A percentile compares a stretch with the other conserved stretches of the same genome.
Evolutionary conservation across 2,113 vertebrate species (phyloP).

Genomic region (Notechis scutatus): DNA sequence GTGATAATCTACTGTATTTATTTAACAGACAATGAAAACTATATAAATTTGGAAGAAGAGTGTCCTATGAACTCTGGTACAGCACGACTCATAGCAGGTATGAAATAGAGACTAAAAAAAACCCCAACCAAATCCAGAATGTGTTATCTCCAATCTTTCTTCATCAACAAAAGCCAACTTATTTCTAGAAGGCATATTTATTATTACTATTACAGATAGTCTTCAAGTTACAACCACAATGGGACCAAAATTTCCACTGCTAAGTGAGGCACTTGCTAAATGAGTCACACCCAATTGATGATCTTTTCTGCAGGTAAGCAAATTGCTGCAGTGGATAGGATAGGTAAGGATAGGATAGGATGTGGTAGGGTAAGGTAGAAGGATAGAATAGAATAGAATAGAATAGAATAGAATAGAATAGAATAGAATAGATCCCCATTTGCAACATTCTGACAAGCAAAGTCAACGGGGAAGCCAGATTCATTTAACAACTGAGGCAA

Average conservation of each 20-base stretch:
- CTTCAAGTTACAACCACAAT: not conserved
- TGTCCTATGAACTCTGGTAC: not conserved
- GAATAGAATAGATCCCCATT: too few relatives aligned
- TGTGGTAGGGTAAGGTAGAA: too few relatives aligned
- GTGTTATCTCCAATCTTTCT: not conserved
- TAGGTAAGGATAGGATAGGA: too few relatives aligned
- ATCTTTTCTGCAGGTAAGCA: not conserved
- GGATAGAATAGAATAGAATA: too few relatives aligned
- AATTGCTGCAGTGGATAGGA: not conserved
- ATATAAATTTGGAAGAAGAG: conserved; percentile 24
- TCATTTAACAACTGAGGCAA: too few relatives aligned
- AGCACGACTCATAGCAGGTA: conserved; percentile 25
- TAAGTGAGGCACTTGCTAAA: not conserved
- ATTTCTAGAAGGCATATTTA: not conserved
- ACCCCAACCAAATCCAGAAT: not conserved
- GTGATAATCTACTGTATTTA: conserved; percentile 8
- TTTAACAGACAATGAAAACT: conserved; percentile 8
- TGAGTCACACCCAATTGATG: not conserved
- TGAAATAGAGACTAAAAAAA: not conserved
- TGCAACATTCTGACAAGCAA: too few relatives aligned
- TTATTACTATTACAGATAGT: not conserved
- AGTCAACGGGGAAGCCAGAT: too few relatives aligned
- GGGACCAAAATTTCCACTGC: not conserved
- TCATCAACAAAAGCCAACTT: not conserved
- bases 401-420: too few relatives aligned